These are phyloP conservation scores for Samia ricini DNA, from an alignment of 1,140 invertebrate species.

Conservation along the genomic window DNA sequence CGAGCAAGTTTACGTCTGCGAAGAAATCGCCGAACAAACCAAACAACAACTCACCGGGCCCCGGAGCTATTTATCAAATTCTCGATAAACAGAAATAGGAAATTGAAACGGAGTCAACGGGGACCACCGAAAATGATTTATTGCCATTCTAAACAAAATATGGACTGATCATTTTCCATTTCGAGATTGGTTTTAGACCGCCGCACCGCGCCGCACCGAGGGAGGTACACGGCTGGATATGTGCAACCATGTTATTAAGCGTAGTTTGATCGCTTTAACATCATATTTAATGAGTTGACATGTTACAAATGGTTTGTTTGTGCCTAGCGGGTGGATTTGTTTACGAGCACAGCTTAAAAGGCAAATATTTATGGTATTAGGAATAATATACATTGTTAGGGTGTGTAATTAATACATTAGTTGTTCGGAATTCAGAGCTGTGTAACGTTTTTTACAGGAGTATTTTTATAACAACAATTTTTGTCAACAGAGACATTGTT, in stretches of 20 bases:
- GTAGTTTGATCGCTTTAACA: conserved; percentile 1
- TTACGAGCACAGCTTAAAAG: neutral
- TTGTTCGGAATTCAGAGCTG: neutral
- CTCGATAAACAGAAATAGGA: conserved; percentile 70
- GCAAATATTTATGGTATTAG: conserved; percentile 2
- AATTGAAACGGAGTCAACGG: conserved; percentile 73
- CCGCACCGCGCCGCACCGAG: too few relatives aligned
- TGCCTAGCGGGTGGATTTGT: neutral
- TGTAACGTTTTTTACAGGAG: neutral
- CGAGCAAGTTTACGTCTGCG: conserved; percentile 38
- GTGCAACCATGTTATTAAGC: conserved; percentile 12
- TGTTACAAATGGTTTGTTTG: conserved; percentile 7
- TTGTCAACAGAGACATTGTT: neutral
- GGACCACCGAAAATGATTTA: conserved; percentile 67
- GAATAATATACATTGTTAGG: conserved; percentile 1
- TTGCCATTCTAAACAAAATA: conserved; percentile 71
- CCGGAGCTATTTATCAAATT: conserved; percentile 69
- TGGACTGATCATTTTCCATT: conserved; percentile 70
- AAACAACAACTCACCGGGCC: conserved; percentile 50
- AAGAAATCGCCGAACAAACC: conserved; percentile 36
- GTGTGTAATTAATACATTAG: neutral
- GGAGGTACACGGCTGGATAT: conserved; percentile 29
- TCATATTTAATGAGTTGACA: conserved; percentile 3
- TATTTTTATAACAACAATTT: neutral
- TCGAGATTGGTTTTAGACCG: conserved; percentile 52